Evolutionary conservation across 2,888 invertebrate species (phyloP), one percentile per base, ranked within the genome.

Genomic region (Hylaea fasciaria): DNA sequence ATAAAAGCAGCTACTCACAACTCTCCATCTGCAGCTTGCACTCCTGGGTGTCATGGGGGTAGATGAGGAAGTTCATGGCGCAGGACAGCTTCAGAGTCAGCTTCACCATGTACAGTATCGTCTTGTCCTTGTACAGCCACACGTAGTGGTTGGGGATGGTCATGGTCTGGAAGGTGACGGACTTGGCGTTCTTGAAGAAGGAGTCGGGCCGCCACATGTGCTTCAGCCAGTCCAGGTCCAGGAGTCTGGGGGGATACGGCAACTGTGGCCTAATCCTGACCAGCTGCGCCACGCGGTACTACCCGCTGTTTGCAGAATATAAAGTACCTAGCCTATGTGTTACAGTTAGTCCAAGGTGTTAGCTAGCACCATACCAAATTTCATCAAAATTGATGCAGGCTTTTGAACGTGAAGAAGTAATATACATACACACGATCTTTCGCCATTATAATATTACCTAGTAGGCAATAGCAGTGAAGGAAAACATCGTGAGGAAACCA

Each of bases 21-120:
- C 98, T 98, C 85, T 98, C 98, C 96, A 98, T 97, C 90, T 98
- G 97, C 65, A 98, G 93, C 87, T 97, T 97, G 82, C 98, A 98
- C 83, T 97, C 97, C 87, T 98, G 98, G 0, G 97, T 97, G 79
- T 98, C 98, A 78, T 98, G 98, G 0, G 98, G 98, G 86, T 98
- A 98, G 78, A 97, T 97, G 77, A 97, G 95, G 83, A 98, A 97
- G 86, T 98, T 97, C 98, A 98, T 98, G 0, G 97, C 97, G 78
- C 98, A 98, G 0, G 97, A 98, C 35, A 98, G 88, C 68, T 96
- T 96, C 65, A 98, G 84, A 0, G 98, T 98, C 70, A 98, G 94
- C 94, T 98, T 98, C 77, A 97, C 90, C 90, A 90, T 91, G 83
- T 97, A 98, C 35, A 91, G 69, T 16, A 91, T 91, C 0, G 88